Evolutionary conservation across 2,888 invertebrate genomes (phyloP).

Genomic region (Cremastinae sp.): DNA sequence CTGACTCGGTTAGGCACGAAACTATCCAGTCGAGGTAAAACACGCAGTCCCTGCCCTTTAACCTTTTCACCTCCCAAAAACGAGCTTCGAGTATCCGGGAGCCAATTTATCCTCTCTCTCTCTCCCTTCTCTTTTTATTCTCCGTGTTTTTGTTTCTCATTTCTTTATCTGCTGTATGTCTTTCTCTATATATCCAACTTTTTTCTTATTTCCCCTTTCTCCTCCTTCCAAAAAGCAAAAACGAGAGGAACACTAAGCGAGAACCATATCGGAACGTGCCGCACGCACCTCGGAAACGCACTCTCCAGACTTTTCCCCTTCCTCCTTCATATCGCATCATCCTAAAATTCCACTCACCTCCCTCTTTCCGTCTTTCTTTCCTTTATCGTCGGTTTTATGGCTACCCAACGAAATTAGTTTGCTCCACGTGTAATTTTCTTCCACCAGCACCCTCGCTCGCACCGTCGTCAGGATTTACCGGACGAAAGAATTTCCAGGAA

Average conservation of each 20-base stretch:
- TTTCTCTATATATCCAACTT: too few relatives aligned
- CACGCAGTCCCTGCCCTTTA: not conserved
- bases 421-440: conserved; percentile 58
- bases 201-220: not conserved
- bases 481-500: not conserved
- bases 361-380: not conserved
- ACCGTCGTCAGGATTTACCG: not conserved
- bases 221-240: too few relatives aligned
- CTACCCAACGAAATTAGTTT: conserved; percentile 60
- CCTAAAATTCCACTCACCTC: conserved; percentile 13
- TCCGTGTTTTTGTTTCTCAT: too few relatives aligned
- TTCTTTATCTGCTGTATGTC: too few relatives aligned
- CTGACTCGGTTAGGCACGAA: conserved; percentile 2
- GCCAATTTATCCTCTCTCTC: conserved; percentile 1
- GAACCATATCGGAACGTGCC: conserved; percentile 33
- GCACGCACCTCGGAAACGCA: conserved; percentile 35
- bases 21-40: conserved; percentile 9
- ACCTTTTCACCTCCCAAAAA: not conserved
- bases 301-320: conserved; percentile 6
- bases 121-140: too few relatives aligned
- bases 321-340: conserved; percentile 18
- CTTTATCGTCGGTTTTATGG: conserved; percentile 47
- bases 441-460: not conserved
- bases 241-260: not conserved
- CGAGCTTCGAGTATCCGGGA: not conserved